Conservation (phyloP, 1,140 invertebrate species). For the Apocrypta bakeri region DNA sequence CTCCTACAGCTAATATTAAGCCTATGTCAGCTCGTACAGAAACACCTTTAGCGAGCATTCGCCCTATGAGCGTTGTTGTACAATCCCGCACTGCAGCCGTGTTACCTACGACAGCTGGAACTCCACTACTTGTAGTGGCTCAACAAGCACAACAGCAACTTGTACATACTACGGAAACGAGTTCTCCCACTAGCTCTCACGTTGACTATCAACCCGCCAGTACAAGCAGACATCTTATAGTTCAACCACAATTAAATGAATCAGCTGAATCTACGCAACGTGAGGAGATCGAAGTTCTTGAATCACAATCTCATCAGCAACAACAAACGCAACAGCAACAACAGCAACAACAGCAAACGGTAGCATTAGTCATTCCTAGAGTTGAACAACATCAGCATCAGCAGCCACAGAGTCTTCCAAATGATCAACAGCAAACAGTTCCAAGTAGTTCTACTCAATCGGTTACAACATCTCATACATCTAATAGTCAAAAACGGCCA, state of each 20-base stretch:
- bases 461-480: conserved; percentile 79
- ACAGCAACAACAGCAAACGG: conserved; percentile 75
- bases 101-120: conserved; percentile 80
- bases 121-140: conserved; percentile 78
- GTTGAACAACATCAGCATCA: conserved; percentile 77
- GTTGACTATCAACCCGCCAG: conserved; percentile 72
- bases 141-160: conserved; percentile 75
- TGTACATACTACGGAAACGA: conserved; percentile 75
- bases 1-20: conserved; percentile 94
- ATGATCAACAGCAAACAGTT: conserved; percentile 75
- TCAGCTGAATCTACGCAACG: conserved; percentile 71
- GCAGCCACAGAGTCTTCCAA: conserved; percentile 69
- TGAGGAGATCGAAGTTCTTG: conserved; percentile 72
- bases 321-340: conserved; percentile 70
- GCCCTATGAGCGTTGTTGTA: conserved; percentile 89
- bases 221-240: conserved; percentile 68
- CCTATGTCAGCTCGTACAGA: conserved; percentile 90
- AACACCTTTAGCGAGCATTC: conserved; percentile 91
- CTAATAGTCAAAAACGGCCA: conserved; percentile 75
- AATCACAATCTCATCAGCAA: conserved; percentile 62
- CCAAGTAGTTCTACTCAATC: conserved; percentile 75
- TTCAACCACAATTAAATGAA: conserved; percentile 70
- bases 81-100: conserved; percentile 85
- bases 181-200: conserved; percentile 75
- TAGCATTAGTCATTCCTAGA: conserved; percentile 83